Evolutionary conservation across 2,888 invertebrate species (phyloP), one percentile per base, ranked within the genome.

Genomic region (Drosophila siamana): DNA sequence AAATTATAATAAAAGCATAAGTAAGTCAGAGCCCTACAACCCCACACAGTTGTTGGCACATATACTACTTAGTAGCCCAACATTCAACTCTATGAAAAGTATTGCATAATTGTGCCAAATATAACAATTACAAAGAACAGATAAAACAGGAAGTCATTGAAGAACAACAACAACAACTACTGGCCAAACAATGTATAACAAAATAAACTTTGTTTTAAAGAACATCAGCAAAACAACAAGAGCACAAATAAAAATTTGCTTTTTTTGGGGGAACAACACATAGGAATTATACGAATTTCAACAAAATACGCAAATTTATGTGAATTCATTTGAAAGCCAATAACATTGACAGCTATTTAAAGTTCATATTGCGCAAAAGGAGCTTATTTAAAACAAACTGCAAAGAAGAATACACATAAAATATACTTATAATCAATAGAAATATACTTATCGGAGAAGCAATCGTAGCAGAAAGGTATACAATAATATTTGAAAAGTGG

Each of bases 201-300:
- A 28, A 30, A 50, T 2, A 19, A 51, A 26, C 67, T 74, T 74
- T 46, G 55, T 63, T 78, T 77, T 62, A 76, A 73, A 70, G 11
- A 51, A 62, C 19, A 61, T 41, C 48, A 59, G 40, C 22, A 66
- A 64, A 66, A 64, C 56, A 64, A 74, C 56, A 76, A 62, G 60
- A 74, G 73, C 63, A 67, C 56, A 83, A 74, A 60, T 44, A 67
- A 64, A 62, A 77, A 78, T 75, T 76, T 84, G 72, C 78, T 82
- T 88, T 84, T 89, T 84, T 72, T 62, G 72, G 83, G 91, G 90
- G 89, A 90, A 88, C 91, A 91, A 90, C 79, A 89, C 91, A 88
- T 83, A 88, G 91, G 91, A 90, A 91, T 91, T 89, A 90, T 82
- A 90, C 91, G 90, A 91, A 90, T 91, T 91, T 91, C 89, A 88